Percentiles rank a stretch among this genome's conserved stretches.
Conservation (phyloP, 2,888 invertebrate species). For the Erpobdella octoculata region DNA sequence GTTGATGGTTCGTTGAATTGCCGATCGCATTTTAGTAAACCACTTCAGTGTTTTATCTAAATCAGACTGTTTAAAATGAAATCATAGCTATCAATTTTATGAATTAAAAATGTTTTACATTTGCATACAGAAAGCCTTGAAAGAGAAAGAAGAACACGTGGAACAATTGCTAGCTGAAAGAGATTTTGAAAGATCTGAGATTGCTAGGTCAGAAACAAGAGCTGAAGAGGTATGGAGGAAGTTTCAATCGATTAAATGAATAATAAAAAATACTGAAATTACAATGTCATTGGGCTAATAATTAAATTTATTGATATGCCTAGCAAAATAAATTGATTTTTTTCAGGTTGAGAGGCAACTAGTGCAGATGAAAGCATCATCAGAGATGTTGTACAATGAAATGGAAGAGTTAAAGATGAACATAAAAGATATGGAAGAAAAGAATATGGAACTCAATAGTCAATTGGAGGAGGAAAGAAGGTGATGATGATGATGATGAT, state of each 20-base stretch:
- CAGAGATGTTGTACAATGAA: constrained; percentile 53
- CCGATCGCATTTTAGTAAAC: no score
- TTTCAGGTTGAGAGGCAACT: constrained; percentile 51
- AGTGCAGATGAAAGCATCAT: constrained; percentile 42
- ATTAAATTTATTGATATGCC: no score
- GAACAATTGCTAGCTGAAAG: constrained; percentile 82
- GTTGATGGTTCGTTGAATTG: no score
- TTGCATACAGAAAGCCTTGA: constrained; percentile 70
- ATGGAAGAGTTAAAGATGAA: constrained; percentile 54
- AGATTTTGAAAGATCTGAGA: constrained; percentile 79
- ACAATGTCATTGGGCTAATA: no score
- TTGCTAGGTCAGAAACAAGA: constrained; percentile 74
- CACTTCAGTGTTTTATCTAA: no score
- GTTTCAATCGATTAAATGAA: constrained; percentile 48
- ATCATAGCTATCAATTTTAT: no score
- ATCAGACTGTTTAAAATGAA: no score
- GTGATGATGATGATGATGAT: constrained; percentile 38
- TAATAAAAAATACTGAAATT: not conserved
- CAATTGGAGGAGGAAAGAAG: constrained; percentile 52
- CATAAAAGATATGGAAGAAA: constrained; percentile 48
- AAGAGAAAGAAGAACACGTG: constrained; percentile 88
- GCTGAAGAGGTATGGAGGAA: constrained; percentile 62
- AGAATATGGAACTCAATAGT: constrained; percentile 45
- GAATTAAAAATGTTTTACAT: not conserved
- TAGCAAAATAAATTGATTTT: constrained; percentile 57